Evolutionary conservation across 2,113 vertebrate genomes (phyloP).

Genomic region (Paradisaea rubra): DNA sequence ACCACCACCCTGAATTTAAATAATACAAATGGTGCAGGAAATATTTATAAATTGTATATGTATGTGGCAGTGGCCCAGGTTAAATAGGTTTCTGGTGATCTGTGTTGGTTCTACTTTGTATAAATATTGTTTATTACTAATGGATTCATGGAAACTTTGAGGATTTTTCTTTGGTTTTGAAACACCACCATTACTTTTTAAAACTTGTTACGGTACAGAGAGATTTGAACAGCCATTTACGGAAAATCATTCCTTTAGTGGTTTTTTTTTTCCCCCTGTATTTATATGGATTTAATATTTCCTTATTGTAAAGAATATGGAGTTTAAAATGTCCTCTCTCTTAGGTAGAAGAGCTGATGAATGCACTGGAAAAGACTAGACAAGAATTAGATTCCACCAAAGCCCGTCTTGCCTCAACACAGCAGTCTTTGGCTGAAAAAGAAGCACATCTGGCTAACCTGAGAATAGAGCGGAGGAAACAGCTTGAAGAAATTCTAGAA

Average conservation of each 20-base stretch:
- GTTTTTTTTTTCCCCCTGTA: rapidly evolving
- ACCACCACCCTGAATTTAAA: background rate
- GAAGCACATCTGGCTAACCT: conserved; percentile 87
- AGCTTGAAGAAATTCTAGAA: conserved; percentile 94
- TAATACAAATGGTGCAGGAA: conserved; percentile 17
- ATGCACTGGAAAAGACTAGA: conserved; percentile 88
- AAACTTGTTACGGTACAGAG: background rate
- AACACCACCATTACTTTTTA: background rate
- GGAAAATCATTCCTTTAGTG: background rate
- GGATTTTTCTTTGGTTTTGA: background rate
- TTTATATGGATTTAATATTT: background rate
- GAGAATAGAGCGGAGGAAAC: conserved; percentile 85
- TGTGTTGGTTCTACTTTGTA: background rate
- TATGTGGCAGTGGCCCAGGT: background rate
- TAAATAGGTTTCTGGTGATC: conserved; percentile 24
- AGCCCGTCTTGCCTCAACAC: conserved; percentile 87
- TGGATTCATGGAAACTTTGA: background rate
- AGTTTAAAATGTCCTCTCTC: background rate
- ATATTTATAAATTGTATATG: conserved; percentile 37
- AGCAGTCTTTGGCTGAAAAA: conserved; percentile 88
- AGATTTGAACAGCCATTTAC: background rate
- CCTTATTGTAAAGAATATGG: background rate
- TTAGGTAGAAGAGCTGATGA: conserved; percentile 93
- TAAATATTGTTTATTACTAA: background rate
- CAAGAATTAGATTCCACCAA: conserved; percentile 92